Percentiles rank a stretch among this genome's conserved stretches.
Evolutionary conservation across 2,113 vertebrate genomes (phyloP).

Genomic region (Peromyscus leucopus): DNA sequence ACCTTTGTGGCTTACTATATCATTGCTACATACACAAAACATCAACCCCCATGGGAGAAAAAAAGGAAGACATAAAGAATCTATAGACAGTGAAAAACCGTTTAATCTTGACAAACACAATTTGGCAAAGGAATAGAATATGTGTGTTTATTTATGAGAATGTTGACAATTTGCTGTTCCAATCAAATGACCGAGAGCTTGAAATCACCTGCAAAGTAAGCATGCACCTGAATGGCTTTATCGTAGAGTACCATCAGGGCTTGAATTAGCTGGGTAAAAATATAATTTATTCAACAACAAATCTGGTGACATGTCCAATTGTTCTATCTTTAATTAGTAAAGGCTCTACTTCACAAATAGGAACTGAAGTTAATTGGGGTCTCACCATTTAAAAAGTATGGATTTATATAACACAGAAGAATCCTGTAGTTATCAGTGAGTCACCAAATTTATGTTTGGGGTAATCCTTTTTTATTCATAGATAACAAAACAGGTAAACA

Average conservation of each 20-base stretch:
- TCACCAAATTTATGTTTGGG: conserved; percentile 25
- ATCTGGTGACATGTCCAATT: conserved; percentile 37
- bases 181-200: conserved; percentile 44
- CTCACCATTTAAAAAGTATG: not conserved
- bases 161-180: conserved; percentile 28
- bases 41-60: not conserved
- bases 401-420: not conserved
- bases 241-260: not conserved
- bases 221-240: not conserved
- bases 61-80: not conserved
- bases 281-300: conserved; percentile 39
- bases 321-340: conserved; percentile 40
- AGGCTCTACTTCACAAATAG: not conserved
- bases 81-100: not conserved
- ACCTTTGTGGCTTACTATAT: not conserved
- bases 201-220: not conserved
- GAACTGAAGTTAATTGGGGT: conserved; percentile 39
- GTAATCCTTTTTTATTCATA: not conserved
- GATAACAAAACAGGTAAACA: conserved; percentile 19
- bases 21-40: not conserved
- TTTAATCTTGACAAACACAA: conserved; percentile 23
- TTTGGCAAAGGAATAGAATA: conserved; percentile 51
- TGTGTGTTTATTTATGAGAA: conserved; percentile 9
- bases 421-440: not conserved
- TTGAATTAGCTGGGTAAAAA: conserved; percentile 31